Evolutionary conservation across 2,113 vertebrate genomes (phyloP).

Genomic region (Cisticola juncidis): DNA sequence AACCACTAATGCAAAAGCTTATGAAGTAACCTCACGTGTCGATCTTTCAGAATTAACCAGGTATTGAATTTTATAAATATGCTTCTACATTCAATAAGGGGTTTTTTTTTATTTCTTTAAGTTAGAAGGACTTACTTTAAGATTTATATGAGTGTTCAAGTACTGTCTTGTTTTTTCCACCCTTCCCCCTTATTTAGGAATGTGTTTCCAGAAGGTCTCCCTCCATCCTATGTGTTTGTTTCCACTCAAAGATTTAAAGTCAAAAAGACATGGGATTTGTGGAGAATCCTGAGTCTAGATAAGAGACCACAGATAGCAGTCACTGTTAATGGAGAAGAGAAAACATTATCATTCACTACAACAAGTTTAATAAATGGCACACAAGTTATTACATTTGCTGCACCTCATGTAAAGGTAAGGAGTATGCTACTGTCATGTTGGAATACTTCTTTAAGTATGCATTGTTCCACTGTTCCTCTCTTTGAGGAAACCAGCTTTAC

Average conservation of each 20-base stretch:
- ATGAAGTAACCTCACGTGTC: slow-evolving; percentile 84
- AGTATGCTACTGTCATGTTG: neutral
- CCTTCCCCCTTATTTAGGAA: slow-evolving; percentile 64
- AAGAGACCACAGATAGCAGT: slow-evolving; percentile 91
- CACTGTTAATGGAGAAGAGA: slow-evolving; percentile 85
- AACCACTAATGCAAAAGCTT: slow-evolving; percentile 85
- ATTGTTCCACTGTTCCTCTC: neutral
- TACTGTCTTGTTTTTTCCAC: neutral
- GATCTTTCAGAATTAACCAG: slow-evolving; percentile 91
- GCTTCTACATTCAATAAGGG: neutral
- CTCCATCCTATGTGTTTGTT: slow-evolving; percentile 96
- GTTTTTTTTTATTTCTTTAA: neutral
- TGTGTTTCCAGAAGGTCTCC: slow-evolving; percentile 94
- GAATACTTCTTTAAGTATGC: neutral
- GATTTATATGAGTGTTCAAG: neutral
- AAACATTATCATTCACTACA: slow-evolving; percentile 87
- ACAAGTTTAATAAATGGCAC: slow-evolving; percentile 84
- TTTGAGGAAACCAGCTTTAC: neutral
- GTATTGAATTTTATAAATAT: slow-evolving; percentile 68
- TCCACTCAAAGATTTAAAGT: slow-evolving; percentile 93
- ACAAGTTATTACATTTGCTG: slow-evolving; percentile 84
- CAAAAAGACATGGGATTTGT: slow-evolving; percentile 93
- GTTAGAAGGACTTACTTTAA: neutral
- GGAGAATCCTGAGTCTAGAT: slow-evolving; percentile 88
- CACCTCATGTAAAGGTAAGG: slow-evolving; percentile 82